These are phyloP conservation scores for Andrena dorsata DNA, from an alignment of 2,888 invertebrate species.

Conservation along the genomic window DNA sequence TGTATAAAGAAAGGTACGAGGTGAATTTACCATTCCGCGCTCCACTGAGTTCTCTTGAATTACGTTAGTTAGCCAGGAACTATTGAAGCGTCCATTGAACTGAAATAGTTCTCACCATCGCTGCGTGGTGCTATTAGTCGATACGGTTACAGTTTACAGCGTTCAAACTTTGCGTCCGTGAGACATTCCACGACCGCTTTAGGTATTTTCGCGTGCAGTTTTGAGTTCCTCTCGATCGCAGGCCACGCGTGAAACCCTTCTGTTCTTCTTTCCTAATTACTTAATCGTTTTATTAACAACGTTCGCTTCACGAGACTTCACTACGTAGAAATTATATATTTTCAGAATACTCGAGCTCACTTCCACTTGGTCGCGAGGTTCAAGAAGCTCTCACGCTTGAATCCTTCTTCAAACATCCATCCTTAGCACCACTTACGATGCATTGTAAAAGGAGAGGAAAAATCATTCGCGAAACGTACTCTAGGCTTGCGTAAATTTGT, in stretches of 20 bases:
- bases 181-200: conserved; percentile 41
- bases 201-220: conserved; percentile 17
- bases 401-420: background rate
- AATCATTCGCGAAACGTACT: conserved; percentile 9
- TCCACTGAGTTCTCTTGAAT: conserved; percentile 36
- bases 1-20: conserved; percentile 48
- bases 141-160: conserved; percentile 40
- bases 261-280: conserved; percentile 1
- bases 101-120: conserved; percentile 29
- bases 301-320: conserved; percentile 13
- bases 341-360: background rate
- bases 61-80: conserved; percentile 15
- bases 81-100: conserved; percentile 10
- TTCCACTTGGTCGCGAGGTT: background rate
- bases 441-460: background rate
- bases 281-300: background rate
- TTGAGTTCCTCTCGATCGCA: conserved; percentile 60
- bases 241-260: conserved; percentile 10
- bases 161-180: conserved; percentile 11
- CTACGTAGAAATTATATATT: background rate
- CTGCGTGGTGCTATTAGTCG: conserved; percentile 59
- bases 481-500: conserved; percentile 20
- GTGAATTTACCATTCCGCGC: conserved; percentile 30
- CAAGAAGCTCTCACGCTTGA: background rate
- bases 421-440: background rate